Base-by-base conservation (phyloP, 2,888 invertebrate genomes). In the Pediacus dermestoides region DNA sequence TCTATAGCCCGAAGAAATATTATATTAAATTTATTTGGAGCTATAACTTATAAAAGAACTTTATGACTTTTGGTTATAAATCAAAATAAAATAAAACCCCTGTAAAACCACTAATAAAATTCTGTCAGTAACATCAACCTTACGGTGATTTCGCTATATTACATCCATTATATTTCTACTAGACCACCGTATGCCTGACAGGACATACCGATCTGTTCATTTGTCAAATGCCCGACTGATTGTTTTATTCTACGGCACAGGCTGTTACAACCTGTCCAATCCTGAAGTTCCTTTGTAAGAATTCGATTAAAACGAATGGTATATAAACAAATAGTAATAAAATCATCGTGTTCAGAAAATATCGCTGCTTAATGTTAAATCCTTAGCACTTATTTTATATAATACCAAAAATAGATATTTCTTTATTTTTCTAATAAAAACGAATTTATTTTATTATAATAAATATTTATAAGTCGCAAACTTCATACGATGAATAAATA, bases 121-220 rank as follows among this genome's bases (percentile, higher is more conserved):
- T 38, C 36, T 42, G 44, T 38, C 37, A 35, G 41, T 45, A 42
- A 35, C 44, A 44, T 39, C 35, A 21, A 30, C 34, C 34, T 37
- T 37, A 41, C 37, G 39, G 42, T 38, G 34, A 39, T 48, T 42
- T 42, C 34, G 43, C 41, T 47, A 47, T 47, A 45, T 48, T 47
- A 43, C 50, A 46, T 47, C 44, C 37, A 46, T 48, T 46, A 48
- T 40, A 44, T 42, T 39, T 48, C 44, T 41, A 23, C 18, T 18
- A 6, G 4, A 18, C 4, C 18, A 10, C 35, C 33, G 30, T 31
- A 36, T 41, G 28, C 27, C 43, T 46, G 48, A 48, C 46, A 47
- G 49, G 45, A 50, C 51, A 46, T 48, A 54, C 44, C 42, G 46
- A 48, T 48, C 47, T 49, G 50, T 51, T 51, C 50, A 53, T 53